Evolutionary conservation across 1,140 invertebrate genomes (phyloP).

Genomic region (Dufourea novaeangliae): DNA sequence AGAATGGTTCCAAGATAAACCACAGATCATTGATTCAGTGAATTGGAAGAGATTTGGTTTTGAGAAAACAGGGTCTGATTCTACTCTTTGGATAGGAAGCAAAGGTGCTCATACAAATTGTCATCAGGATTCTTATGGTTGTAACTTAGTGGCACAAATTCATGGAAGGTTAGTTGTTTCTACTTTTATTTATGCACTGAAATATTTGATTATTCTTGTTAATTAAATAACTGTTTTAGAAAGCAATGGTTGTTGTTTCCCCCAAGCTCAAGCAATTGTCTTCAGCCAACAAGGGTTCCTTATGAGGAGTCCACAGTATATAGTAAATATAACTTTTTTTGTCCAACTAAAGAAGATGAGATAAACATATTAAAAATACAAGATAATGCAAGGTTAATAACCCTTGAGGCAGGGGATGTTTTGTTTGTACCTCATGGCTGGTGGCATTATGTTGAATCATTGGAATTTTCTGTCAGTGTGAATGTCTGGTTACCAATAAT

Average conservation of each 20-base stretch:
- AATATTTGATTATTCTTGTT: constrained; percentile 2
- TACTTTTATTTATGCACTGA: constrained; percentile 8
- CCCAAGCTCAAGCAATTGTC: constrained; percentile 84
- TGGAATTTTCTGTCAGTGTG: constrained; percentile 88
- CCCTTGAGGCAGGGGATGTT: constrained; percentile 91
- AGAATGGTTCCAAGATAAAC: constrained; percentile 85
- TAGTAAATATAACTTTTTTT: constrained; percentile 91
- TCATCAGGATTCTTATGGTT: constrained; percentile 97
- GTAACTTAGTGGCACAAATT: constrained; percentile 95
- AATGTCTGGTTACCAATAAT: constrained; percentile 94
- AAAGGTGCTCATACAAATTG: constrained; percentile 95
- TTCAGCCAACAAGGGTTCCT: constrained; percentile 93
- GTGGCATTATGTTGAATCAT: constrained; percentile 98
- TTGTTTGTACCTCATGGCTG: constrained; percentile 94
- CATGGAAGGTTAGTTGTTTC: constrained; percentile 86
- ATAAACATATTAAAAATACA: constrained; percentile 57
- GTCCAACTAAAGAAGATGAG: constrained; percentile 80
- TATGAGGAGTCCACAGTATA: constrained; percentile 99
- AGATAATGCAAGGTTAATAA: constrained; percentile 81
- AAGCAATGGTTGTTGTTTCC: constrained; percentile 97
- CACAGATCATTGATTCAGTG: constrained; percentile 85
- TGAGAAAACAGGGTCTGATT: constrained; percentile 85
- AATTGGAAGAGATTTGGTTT: constrained; percentile 91
- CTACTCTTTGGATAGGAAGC: constrained; percentile 95
- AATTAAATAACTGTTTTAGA: constrained; percentile 78